Evolutionary conservation across 2,888 invertebrate species (phyloP).

Genomic region (Drosophila mercatorum): DNA sequence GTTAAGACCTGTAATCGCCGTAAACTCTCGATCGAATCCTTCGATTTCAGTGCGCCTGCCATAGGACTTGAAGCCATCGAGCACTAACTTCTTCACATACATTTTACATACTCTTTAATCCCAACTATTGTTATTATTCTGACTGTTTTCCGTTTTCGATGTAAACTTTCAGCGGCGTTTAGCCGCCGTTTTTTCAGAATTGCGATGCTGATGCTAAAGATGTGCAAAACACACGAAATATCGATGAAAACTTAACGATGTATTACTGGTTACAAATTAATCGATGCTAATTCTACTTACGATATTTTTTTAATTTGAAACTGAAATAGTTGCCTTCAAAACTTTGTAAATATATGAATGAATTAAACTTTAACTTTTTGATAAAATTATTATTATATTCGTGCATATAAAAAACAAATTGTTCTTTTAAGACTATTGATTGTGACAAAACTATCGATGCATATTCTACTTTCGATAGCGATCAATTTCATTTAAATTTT

Average conservation of each 20-base stretch:
- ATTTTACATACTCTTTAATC: constrained; percentile 85
- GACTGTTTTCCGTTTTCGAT: not conserved
- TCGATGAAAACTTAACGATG: constrained; percentile 6
- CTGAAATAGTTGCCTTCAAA: too few relatives aligned
- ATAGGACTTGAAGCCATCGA: constrained; percentile 99
- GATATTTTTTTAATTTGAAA: not conserved
- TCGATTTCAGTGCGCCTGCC: constrained; percentile 95
- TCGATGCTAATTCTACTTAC: not conserved
- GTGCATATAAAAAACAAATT: too few relatives aligned
- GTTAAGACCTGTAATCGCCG: constrained; percentile 99
- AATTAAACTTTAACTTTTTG: too few relatives aligned
- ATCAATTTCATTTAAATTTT: not conserved
- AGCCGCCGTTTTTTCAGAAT: constrained; percentile 55
- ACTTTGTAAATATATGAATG: too few relatives aligned
- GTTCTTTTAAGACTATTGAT: too few relatives aligned
- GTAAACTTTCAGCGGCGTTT: constrained; percentile 13
- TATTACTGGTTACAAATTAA: not conserved
- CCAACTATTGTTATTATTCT: not conserved
- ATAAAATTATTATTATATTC: too few relatives aligned
- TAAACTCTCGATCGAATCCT: constrained; percentile 97
- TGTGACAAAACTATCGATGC: not conserved
- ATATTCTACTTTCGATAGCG: not conserved
- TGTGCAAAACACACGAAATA: constrained; percentile 4
- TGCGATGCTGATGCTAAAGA: constrained; percentile 44
- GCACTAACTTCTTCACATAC: constrained; percentile 95